phyloP scores from a whole-genome alignment of 2,888 invertebrate species.

The Agriopis aurantiaria region DNA sequence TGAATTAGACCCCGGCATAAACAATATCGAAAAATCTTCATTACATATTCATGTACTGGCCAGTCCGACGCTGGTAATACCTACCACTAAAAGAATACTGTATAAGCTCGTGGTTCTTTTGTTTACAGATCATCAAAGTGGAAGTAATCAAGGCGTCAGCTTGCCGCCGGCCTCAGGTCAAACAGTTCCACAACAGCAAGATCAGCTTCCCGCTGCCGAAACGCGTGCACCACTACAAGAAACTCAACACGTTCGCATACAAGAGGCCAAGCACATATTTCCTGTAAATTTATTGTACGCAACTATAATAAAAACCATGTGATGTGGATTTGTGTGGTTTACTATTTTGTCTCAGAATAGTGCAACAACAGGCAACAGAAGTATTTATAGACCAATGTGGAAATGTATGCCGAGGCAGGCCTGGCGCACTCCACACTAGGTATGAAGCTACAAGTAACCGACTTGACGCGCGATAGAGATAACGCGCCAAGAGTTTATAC shows the following conservation, averaged over 20 bases:
- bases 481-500: no score
- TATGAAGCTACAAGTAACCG: no score
- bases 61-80: no score
- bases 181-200: slow-evolving; percentile 99
- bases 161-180: slow-evolving; percentile 97
- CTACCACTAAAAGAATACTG: background rate
- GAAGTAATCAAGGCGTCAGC: slow-evolving; percentile 95
- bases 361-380: no score
- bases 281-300: slow-evolving; percentile 79
- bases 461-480: no score
- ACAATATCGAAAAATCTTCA: no score
- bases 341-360: slow-evolving; percentile 18
- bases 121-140: slow-evolving; percentile 96
- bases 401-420: no score
- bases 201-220: slow-evolving; percentile 99
- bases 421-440: no score
- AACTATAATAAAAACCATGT: slow-evolving; percentile 70
- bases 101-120: slow-evolving; percentile 1
- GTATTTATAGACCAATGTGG: no score
- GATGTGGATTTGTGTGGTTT: slow-evolving; percentile 55
- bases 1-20: no score
- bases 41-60: no score
- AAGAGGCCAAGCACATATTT: slow-evolving; percentile 93
- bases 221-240: slow-evolving; percentile 93
- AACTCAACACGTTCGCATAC: slow-evolving; percentile 93